Conservation (phyloP, 1,140 invertebrate genomes). For the Diorhabda elongata region DNA sequence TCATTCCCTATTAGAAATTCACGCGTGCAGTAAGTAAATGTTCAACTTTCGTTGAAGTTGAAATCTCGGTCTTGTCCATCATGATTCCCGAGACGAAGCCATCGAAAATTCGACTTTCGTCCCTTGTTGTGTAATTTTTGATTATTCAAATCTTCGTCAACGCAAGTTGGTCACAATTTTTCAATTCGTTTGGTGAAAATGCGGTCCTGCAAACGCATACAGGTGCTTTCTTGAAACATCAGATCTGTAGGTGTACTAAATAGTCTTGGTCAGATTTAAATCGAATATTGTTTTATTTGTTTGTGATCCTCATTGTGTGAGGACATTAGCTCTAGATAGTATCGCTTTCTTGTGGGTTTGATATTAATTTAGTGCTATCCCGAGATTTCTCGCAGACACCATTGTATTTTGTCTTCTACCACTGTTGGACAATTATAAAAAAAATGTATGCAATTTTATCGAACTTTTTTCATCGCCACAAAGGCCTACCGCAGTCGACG, state of each 20-base stretch:
- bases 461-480: not conserved
- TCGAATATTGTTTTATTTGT: slow-evolving; percentile 39
- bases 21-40: no score
- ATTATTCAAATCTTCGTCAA: no score
- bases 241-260: slow-evolving; percentile 43
- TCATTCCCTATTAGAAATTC: no score
- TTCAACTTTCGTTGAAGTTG: no score
- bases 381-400: slow-evolving; percentile 29
- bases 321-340: slow-evolving; percentile 44
- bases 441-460: not conserved
- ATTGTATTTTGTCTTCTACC: slow-evolving; percentile 24
- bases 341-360: slow-evolving; percentile 40
- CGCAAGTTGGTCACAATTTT: no score
- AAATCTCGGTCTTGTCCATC: no score
- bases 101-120: no score
- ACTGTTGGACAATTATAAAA: slow-evolving; percentile 2
- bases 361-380: slow-evolving; percentile 43
- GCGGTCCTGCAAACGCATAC: slow-evolving; percentile 8
- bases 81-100: no score
- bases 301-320: slow-evolving; percentile 43
- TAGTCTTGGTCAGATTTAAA: slow-evolving; percentile 42
- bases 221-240: slow-evolving; percentile 13
- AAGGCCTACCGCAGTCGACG: slow-evolving; percentile 1
- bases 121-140: no score
- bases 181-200: not conserved